These are phyloP conservation scores for Periophthalmus modestus DNA, from an alignment of 2,113 vertebrate genomes.

Conservation along the genomic window DNA sequence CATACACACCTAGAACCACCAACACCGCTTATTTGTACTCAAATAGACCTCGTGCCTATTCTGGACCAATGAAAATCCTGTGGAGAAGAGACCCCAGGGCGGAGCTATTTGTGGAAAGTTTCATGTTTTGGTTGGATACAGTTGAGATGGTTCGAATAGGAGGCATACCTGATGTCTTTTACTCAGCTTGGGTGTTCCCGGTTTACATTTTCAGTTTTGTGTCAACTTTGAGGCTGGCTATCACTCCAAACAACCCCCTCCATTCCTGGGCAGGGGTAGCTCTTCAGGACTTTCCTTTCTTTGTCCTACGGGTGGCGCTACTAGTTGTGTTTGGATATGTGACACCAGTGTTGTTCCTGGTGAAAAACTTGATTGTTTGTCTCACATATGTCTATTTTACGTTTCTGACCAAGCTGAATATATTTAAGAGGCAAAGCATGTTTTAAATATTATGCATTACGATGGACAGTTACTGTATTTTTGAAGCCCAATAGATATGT, in stretches of 20 bases:
- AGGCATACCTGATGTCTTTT: conserved; percentile 59
- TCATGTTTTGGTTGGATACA: conserved; percentile 83
- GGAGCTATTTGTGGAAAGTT: conserved; percentile 71
- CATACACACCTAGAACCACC: conserved; percentile 3
- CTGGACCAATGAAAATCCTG: conserved; percentile 51
- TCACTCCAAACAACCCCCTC: conserved; percentile 73
- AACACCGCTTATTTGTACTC: conserved; percentile 60
- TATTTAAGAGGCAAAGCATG: conserved; percentile 68
- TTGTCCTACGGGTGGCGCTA: conserved; percentile 76
- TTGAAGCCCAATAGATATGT: conserved; percentile 8
- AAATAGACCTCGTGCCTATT: conserved; percentile 31
- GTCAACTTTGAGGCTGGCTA: conserved; percentile 72
- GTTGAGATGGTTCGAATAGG: conserved; percentile 80
- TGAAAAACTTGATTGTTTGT: conserved; percentile 79
- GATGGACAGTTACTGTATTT: conserved; percentile 27
- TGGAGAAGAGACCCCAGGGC: conserved; percentile 68
- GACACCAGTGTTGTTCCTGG: conserved; percentile 76
- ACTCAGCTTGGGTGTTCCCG: conserved; percentile 78
- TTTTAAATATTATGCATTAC: conserved; percentile 61
- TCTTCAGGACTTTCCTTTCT: conserved; percentile 82
- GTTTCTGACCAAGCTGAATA: conserved; percentile 68
- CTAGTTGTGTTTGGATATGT: conserved; percentile 69
- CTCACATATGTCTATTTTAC: conserved; percentile 80
- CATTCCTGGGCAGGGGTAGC: conserved; percentile 62
- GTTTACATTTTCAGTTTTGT: conserved; percentile 78